Percentiles rank a stretch among this genome's conserved stretches.
phyloP scores from a whole-genome alignment of 2,797 vertebrate genomes.

The Alauda arvensis region DNA sequence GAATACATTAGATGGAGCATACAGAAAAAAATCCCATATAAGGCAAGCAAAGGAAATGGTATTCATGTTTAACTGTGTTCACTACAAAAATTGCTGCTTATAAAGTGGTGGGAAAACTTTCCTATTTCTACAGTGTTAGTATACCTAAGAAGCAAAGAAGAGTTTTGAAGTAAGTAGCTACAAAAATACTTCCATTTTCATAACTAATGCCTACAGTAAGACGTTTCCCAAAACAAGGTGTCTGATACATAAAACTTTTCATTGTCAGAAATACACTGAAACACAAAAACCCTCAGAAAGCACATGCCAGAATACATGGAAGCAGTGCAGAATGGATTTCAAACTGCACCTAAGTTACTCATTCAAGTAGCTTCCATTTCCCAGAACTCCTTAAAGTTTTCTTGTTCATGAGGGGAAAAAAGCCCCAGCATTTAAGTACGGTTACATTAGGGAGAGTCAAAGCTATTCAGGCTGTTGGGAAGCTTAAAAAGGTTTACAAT shows the following conservation, averaged over 20 bases:
- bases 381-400: not conserved
- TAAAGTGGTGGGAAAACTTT: not conserved
- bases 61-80: not conserved
- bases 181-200: not conserved
- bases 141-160: not conserved
- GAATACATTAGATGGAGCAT: not conserved
- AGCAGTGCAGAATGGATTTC: not conserved
- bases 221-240: not conserved
- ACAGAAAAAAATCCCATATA: not conserved
- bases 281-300: not conserved
- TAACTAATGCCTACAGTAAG: not conserved
- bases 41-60: not conserved
- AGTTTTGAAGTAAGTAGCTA: not conserved
- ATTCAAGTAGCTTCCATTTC: not conserved
- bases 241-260: not conserved
- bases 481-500: not conserved
- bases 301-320: accelerated
- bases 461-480: not conserved
- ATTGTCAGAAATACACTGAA: not conserved
- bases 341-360: not conserved
- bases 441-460: not conserved
- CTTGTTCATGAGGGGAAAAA: not conserved
- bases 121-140: not conserved
- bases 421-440: not conserved
- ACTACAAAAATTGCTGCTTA: not conserved